Evolutionary conservation across 1,140 invertebrate genomes (phyloP).

Genomic region (Listronotus bonariensis): DNA sequence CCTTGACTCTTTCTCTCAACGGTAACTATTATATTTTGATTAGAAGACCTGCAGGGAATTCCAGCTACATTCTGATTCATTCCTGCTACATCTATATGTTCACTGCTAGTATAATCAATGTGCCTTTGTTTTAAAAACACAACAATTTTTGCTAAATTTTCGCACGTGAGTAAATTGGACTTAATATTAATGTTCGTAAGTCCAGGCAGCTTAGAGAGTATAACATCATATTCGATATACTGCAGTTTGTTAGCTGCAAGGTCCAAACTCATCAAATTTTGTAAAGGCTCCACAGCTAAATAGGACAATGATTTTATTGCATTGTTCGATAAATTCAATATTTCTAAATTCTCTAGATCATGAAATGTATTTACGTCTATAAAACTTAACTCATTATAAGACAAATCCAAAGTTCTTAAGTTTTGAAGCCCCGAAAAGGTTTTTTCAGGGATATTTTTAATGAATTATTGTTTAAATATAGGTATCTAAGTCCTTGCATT

Average conservation of each 20-base stretch:
- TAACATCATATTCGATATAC: constrained; percentile 46
- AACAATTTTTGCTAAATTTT: constrained; percentile 45
- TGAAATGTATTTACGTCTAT: constrained; percentile 30
- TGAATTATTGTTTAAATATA: constrained; percentile 39
- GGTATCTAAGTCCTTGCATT: constrained; percentile 31
- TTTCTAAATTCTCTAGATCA: constrained; percentile 43
- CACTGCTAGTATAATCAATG: constrained; percentile 45
- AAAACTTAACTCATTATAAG: constrained; percentile 35
- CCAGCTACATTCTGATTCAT: constrained; percentile 50
- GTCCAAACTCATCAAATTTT: constrained; percentile 44
- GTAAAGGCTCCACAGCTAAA: constrained; percentile 39
- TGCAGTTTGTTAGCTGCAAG: constrained; percentile 46
- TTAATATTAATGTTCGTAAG: constrained; percentile 47
- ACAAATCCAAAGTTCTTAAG: constrained; percentile 43
- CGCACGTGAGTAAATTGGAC: constrained; percentile 48
- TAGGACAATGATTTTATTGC: constrained; percentile 42
- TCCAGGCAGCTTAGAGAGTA: constrained; percentile 45
- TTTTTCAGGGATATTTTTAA: constrained; percentile 32
- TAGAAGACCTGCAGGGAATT: constrained; percentile 46
- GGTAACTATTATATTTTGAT: constrained; percentile 2
- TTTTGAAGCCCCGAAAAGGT: constrained; percentile 34
- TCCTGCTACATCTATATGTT: constrained; percentile 45
- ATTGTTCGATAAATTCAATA: constrained; percentile 49
- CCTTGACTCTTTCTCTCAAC: neutral
- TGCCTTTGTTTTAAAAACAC: constrained; percentile 43